Conservation (phyloP, 2,113 vertebrate genomes). For the Melanerpes aurifrons region DNA sequence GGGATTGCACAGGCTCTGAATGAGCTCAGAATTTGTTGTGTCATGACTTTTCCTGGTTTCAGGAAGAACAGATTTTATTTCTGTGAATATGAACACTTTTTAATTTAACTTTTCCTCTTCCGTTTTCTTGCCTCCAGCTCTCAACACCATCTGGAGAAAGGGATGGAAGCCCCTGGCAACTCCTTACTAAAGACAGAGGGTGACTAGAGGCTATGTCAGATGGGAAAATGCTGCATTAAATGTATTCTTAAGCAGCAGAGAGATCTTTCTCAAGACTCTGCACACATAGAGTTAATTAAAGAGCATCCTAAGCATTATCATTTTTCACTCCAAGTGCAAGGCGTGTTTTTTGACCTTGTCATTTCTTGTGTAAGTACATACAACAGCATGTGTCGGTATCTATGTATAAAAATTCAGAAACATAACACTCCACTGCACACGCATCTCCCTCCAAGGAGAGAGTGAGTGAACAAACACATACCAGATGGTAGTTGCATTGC, state of each 20-base stretch:
- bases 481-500: conserved; percentile 53
- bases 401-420: conserved; percentile 39
- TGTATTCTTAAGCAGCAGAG: neutral
- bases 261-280: neutral
- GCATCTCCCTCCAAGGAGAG: conserved; percentile 3
- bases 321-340: neutral
- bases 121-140: neutral
- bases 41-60: neutral
- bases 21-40: conserved; percentile 20
- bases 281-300: neutral
- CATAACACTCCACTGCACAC: conserved; percentile 50
- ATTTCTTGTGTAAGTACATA: neutral
- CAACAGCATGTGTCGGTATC: neutral
- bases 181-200: conserved; percentile 9
- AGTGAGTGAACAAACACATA: conserved; percentile 17
- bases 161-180: conserved; percentile 26
- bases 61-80: conserved; percentile 1
- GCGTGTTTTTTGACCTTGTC: conserved; percentile 41
- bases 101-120: conserved; percentile 46
- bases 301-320: neutral
- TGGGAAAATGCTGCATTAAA: neutral
- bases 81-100: conserved; percentile 10
- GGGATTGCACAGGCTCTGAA: neutral
- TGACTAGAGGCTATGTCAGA: conserved; percentile 17
- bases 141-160: conserved; percentile 51